A percentile compares a stretch with the other conserved stretches of the same genome.
Evolutionary conservation across 1,140 invertebrate species (phyloP).

Genomic region (Xylocopa sonorina): DNA sequence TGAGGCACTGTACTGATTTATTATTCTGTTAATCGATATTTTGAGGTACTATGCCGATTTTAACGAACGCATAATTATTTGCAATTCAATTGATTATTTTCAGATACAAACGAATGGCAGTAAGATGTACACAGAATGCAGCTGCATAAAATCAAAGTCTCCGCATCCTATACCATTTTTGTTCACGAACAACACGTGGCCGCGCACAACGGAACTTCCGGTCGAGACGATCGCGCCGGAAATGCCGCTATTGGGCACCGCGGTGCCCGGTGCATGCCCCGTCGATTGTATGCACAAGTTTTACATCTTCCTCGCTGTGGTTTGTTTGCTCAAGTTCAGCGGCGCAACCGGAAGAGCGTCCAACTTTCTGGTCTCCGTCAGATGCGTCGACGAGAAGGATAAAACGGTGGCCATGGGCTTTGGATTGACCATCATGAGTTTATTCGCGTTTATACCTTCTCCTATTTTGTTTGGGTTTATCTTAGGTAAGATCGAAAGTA

Average conservation of each 20-base stretch:
- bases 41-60: no score
- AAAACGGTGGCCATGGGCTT: constrained; percentile 88
- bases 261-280: constrained; percentile 84
- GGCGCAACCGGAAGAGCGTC: constrained; percentile 87
- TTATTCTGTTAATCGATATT: no score
- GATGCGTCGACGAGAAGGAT: constrained; percentile 88
- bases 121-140: constrained; percentile 82
- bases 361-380: constrained; percentile 86
- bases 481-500: constrained; percentile 85
- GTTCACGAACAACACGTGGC: constrained; percentile 49
- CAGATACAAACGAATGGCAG: constrained; percentile 56
- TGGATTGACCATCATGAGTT: constrained; percentile 85
- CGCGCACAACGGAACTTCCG: constrained; percentile 51
- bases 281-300: constrained; percentile 86
- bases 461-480: constrained; percentile 89
- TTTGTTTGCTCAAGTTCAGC: constrained; percentile 86
- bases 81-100: not conserved
- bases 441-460: constrained; percentile 88
- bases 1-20: no score
- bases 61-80: no score
- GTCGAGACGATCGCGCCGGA: constrained; percentile 44
- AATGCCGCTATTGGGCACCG: constrained; percentile 75
- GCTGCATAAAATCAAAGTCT: constrained; percentile 78
- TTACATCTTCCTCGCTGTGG: constrained; percentile 86
- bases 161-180: constrained; percentile 59